Evolutionary conservation across 1,140 invertebrate species (phyloP), one percentile per base, ranked within the genome.

Genomic region (Bombus ignitus): DNA sequence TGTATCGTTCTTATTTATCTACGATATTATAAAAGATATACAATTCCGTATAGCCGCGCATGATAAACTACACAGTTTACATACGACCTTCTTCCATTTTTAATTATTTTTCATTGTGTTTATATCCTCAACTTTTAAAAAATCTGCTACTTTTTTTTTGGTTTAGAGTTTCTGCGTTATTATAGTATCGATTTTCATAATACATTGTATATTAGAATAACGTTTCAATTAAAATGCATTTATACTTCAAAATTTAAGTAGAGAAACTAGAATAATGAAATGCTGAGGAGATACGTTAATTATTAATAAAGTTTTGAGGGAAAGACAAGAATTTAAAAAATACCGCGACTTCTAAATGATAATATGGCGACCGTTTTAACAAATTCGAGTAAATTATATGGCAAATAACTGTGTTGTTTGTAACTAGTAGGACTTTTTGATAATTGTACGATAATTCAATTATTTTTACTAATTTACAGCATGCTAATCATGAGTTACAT

Each of bases 361-460:
- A 73, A 73, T 25, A 82, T 82, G 71, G 70, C 44, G 39, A 25
- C 57, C 35, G 2, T 25, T 6, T 74, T 35, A 74, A 44, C 32
- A 47, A 81, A 65, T 82, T 65, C 39, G 25, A 65, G 70, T 74
- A 65, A 82, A 62, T 74, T 74, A 74, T 73, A 44, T 42, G 13
- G 37, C 37, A 82, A 2, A 65, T 74, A 62, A 44, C 3, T 62
- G 39, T 62, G 59, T 6, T 62, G 39, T 62, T 57, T 59, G 10
- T 62, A 59, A 32, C 6, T 44, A 44, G 37, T 73, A 73, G 5
- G 28, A 53, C n/a, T 70, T 59, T 62, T 62, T 42, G 59, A 39
- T 15, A 32, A 65, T 59, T 62, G 13, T n/a, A 13, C 25, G 25
- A 39, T 71, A 71, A 71, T 71, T 73, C n/a, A 47, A 44, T 73